Evolutionary conservation across 2,888 invertebrate genomes (phyloP), one percentile per base, ranked within the genome.

Genomic region (Eupeodes latifasciatus): DNA sequence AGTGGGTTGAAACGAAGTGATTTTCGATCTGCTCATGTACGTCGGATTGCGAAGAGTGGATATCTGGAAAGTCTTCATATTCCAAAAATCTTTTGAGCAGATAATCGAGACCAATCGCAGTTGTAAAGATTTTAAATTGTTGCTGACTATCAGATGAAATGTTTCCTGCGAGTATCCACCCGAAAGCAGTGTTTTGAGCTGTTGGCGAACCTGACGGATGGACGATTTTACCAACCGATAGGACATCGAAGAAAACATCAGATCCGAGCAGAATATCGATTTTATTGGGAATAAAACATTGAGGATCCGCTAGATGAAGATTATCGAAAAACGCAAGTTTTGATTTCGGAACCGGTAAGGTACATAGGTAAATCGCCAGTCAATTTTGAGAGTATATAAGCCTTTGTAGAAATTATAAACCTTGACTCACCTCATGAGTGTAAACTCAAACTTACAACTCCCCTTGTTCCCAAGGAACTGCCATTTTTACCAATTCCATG

Each of bases 181-280:
- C 71, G 5, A 85, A 80, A 0, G 59, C 61, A 1, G 78, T 82
- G 5, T 78, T 67, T 12, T 81, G 72, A 0, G 77, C 77, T 0
- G 69, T 51, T 5, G 67, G 66, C 2, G 62, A 64, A 7, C 67
- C 77, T 1, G 71, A 51, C 0, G 71, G 74, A 79, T 74, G 67
- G 4, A 44, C 34, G 5, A 84, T 55, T 49, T 57, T 79, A 51
- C 67, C 78, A 27, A 59, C 51, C 11, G 12, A 2, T 12, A 74
- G 62, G 10, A 67, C 49, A 12, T 85, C 47, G 12, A 85, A 81
- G 19, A 85, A 81, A 49, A 81, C 40, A 36, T 81, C 76, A 10
- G 81, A 71, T 0, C 81, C 85, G 10, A 81, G 12, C 10, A 81
- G 51, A 47, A 86, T 78, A 19, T 86, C 81, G 57, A 86, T 74